phyloP scores from a whole-genome alignment of 1,140 invertebrate genomes.

The Lordiphosa clarofinis region DNA sequence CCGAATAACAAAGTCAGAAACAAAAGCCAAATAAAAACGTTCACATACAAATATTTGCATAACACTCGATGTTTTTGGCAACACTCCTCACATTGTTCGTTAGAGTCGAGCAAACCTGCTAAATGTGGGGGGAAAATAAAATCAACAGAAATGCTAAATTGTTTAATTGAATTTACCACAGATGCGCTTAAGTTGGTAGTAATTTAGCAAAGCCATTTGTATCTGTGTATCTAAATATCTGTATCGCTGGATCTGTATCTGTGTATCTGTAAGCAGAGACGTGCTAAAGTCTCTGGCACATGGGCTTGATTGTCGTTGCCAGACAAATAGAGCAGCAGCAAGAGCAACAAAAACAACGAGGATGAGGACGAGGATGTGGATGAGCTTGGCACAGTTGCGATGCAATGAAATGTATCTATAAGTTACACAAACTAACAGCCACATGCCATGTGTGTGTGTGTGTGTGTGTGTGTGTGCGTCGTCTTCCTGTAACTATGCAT shows the following conservation, averaged over 20 bases:
- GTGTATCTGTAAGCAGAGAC: conserved; percentile 42
- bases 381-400: conserved; percentile 42
- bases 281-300: conserved; percentile 48
- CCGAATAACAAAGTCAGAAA: conserved; percentile 16
- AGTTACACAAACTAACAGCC: conserved; percentile 22
- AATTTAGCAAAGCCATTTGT: conserved; percentile 67
- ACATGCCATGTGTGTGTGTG: conserved; percentile 13
- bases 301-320: conserved; percentile 61
- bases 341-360: conserved; percentile 14
- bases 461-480: conserved; percentile 24
- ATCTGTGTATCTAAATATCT: conserved; percentile 28
- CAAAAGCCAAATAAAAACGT: conserved; percentile 45
- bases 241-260: conserved; percentile 12
- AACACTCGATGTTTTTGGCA: conserved; percentile 68
- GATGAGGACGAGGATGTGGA: conserved; percentile 15
- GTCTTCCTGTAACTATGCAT: conserved; percentile 66
- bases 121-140: no score
- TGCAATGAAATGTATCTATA: conserved; percentile 62
- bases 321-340: conserved; percentile 49
- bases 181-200: conserved; percentile 74
- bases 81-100: conserved; percentile 18
- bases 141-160: conserved; percentile 73
- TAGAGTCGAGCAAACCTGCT: no score
- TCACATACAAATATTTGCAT: conserved; percentile 65
- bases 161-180: conserved; percentile 77